phyloP scores from a whole-genome alignment of 92 coral and sea anemone species.

The Heteractis magnifica region DNA sequence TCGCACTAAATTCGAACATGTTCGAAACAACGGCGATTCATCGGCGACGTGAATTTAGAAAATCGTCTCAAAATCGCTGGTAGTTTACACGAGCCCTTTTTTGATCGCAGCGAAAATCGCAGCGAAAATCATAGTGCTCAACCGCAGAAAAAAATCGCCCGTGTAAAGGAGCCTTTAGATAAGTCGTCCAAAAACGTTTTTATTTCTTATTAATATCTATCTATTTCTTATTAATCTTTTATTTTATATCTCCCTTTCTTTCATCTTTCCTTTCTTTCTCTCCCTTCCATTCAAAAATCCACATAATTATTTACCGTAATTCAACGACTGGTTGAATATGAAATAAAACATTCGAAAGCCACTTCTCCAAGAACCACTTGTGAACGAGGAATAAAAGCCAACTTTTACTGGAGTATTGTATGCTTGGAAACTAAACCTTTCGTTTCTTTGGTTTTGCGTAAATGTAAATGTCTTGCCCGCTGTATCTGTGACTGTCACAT shows the following conservation, averaged over 20 bases:
- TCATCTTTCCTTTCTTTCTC: not conserved
- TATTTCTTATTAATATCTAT: too few relatives aligned
- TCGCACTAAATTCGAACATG: too few relatives aligned
- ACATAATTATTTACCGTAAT: not conserved
- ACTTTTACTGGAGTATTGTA: not conserved
- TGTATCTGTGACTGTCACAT: not conserved
- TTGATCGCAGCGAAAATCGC: not conserved
- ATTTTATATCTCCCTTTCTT: not conserved
- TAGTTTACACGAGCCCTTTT: not conserved
- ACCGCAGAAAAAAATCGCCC: too few relatives aligned
- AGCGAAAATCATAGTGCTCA: too few relatives aligned
- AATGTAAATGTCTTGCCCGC: not conserved
- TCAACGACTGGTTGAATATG: not conserved
- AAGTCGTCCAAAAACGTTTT: too few relatives aligned
- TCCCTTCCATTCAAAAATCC: not conserved
- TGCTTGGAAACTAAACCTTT: not conserved
- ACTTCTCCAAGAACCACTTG: not conserved
- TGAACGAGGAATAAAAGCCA: not conserved
- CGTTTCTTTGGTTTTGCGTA: not conserved
- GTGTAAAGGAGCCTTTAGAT: too few relatives aligned
- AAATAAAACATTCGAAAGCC: constrained; percentile 4
- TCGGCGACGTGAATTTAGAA: too few relatives aligned
- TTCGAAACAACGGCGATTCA: too few relatives aligned
- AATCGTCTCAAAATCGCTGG: too few relatives aligned
- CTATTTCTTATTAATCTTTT: not conserved